These are phyloP conservation scores for Drosophila setosimentum DNA, from an alignment of 2,888 invertebrate species.

Conservation along the genomic window DNA sequence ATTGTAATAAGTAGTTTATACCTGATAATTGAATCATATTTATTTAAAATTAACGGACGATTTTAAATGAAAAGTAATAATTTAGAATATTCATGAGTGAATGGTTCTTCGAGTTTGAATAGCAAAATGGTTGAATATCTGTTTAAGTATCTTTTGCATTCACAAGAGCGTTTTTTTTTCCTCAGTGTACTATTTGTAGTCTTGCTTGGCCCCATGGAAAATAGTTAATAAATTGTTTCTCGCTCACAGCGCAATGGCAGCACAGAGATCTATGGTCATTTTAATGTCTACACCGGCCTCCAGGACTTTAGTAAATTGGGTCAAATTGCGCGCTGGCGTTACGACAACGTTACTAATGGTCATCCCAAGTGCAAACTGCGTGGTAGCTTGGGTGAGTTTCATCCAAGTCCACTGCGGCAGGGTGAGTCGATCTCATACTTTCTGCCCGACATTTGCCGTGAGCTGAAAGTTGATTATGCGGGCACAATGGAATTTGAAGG, in stretches of 20 bases:
- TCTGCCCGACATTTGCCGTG: conserved; percentile 91
- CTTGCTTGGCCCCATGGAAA: not conserved
- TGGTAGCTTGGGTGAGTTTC: conserved; percentile 93
- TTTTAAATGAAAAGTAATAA: too few species aligned
- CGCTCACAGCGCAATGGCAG: conserved; percentile 91
- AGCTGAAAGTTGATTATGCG: conserved; percentile 87
- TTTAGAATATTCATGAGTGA: too few species aligned
- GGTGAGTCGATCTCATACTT: conserved; percentile 88
- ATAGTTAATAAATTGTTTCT: not conserved
- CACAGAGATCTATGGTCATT: conserved; percentile 79
- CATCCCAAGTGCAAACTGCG: conserved; percentile 87
- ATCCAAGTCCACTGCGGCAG: conserved; percentile 88
- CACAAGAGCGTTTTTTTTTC: not conserved
- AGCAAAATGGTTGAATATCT: not conserved
- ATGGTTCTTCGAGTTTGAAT: not conserved
- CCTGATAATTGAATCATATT: not conserved
- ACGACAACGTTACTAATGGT: conserved; percentile 86
- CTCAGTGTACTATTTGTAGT: not conserved
- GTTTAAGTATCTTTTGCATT: not conserved
- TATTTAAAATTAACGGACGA: not conserved
- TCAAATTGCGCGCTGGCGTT: conserved; percentile 90
- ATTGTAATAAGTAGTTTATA: not conserved
- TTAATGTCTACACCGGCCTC: conserved; percentile 91
- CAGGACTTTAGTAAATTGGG: conserved; percentile 88
- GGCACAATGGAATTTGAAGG: conserved; percentile 87